Percentiles rank a stretch among this genome's conserved stretches.
Conservation (phyloP, 2,797 vertebrate genomes). For the Melopsittacus undulatus region DNA sequence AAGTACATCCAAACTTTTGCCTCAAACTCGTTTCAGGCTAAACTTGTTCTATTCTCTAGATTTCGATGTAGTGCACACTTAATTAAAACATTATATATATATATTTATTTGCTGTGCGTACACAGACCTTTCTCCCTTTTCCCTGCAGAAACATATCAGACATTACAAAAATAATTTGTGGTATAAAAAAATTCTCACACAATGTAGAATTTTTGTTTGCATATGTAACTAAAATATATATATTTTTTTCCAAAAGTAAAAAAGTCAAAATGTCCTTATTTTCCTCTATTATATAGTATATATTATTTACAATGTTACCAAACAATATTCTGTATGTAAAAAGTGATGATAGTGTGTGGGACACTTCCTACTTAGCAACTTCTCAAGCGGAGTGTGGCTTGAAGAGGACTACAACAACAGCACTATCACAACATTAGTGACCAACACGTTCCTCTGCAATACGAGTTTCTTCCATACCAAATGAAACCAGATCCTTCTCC, state of each 20-base stretch:
- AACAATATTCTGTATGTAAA: conserved; percentile 68
- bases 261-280: conserved; percentile 74
- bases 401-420: neutral
- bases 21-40: conserved; percentile 54
- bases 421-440: neutral
- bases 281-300: conserved; percentile 70
- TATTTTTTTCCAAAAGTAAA: conserved; percentile 70
- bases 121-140: conserved; percentile 66
- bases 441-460: neutral
- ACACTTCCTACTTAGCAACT: conserved; percentile 16
- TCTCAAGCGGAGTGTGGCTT: neutral
- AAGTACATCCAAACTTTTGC: conserved; percentile 51
- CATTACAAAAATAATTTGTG: conserved; percentile 82
- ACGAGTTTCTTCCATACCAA: neutral
- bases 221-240: conserved; percentile 78
- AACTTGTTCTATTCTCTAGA: conserved; percentile 26
- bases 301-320: conserved; percentile 76
- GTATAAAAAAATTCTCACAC: conserved; percentile 76
- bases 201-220: conserved; percentile 69
- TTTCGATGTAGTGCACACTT: conserved; percentile 62
- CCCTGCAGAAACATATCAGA: conserved; percentile 69
- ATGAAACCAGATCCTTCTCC: neutral
- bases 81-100: conserved; percentile 61
- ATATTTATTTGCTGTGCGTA: conserved; percentile 58
- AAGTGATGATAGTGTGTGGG: conserved; percentile 1